phyloP scores from a whole-genome alignment of 2,113 vertebrate species.

The Hydropotes inermis region DNA sequence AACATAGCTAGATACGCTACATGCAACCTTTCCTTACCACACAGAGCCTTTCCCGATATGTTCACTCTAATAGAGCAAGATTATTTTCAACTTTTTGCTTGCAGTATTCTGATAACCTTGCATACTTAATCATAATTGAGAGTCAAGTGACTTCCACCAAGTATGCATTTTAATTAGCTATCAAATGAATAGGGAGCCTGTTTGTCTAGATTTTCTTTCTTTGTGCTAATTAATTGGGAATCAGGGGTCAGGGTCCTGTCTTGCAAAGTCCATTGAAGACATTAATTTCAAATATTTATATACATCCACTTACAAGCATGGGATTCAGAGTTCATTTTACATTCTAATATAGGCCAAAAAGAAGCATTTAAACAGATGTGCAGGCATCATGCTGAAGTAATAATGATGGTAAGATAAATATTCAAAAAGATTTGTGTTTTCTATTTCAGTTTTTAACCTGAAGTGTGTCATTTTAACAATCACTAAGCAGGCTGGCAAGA shows the following conservation, averaged over 20 bases:
- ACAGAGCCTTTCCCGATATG: not conserved
- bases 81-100: slow-evolving; percentile 59
- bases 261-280: slow-evolving; percentile 74
- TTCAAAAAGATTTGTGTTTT: not conserved
- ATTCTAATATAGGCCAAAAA: slow-evolving; percentile 63
- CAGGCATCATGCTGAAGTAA: not conserved
- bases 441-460: not conserved
- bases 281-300: slow-evolving; percentile 79
- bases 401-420: slow-evolving; percentile 17
- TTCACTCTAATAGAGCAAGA: not conserved
- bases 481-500: not conserved
- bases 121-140: slow-evolving; percentile 79
- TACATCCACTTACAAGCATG: slow-evolving; percentile 65
- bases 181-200: slow-evolving; percentile 74
- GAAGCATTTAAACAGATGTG: slow-evolving; percentile 1
- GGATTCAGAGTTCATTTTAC: slow-evolving; percentile 58
- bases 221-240: slow-evolving; percentile 81
- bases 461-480: not conserved
- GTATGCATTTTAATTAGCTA: slow-evolving; percentile 78
- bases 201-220: slow-evolving; percentile 80
- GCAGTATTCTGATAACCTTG: slow-evolving; percentile 76
- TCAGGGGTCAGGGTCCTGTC: slow-evolving; percentile 73
- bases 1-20: not conserved
- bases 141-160: slow-evolving; percentile 79
- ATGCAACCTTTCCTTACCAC: not conserved